Evolutionary conservation across 2,888 invertebrate species (phyloP), one percentile per base, ranked within the genome.

Genomic region (Actias luna): DNA sequence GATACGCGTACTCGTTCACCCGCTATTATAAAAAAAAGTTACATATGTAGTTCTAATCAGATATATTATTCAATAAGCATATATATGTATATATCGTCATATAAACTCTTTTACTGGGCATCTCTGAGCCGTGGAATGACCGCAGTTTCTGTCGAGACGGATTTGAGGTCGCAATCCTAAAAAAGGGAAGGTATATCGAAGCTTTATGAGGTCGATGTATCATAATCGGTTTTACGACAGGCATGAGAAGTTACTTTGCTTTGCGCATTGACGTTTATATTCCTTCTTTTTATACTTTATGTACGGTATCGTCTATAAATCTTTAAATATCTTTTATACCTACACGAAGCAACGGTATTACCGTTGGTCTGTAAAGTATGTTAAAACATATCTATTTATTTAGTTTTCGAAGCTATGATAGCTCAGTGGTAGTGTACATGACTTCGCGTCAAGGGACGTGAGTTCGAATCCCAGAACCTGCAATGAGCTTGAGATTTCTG

Each of bases 191-290:
- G 16, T 22, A 55, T 55, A 55, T 55, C 55, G 29, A 5, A 29
- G 18, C 29, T 55, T 55, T 55, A 55, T 55, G 29, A n/a, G 55
- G 55, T 27, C n/a, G 33, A 22, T 29, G 59, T 25, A 42, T 59
- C 59, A 59, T 59, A 59, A 59, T 59, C 59, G 29, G 27, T 42
- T 59, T 59, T 59, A 59, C 42, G 59, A 59, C 39, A 35, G 59
- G 22, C 59, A n/a, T 39, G n/a, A 59, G 42, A 29, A 35, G 22
- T 42, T 29, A 59, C 39, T 36, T 59, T 59, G 39, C 42, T 29
- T 39, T 29, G 42, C 12, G 4, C 25, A 7, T 8, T 25, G 46
- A 50, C 46, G 46, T 50, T 50, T 46, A 25, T 50, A 50, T 50
- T 50, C 22, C 12, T 50, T 50, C 8, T 50, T 39, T 25, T 50